Conservation (phyloP, 2,888 invertebrate species). For the Nemotelus pantherinus region DNA sequence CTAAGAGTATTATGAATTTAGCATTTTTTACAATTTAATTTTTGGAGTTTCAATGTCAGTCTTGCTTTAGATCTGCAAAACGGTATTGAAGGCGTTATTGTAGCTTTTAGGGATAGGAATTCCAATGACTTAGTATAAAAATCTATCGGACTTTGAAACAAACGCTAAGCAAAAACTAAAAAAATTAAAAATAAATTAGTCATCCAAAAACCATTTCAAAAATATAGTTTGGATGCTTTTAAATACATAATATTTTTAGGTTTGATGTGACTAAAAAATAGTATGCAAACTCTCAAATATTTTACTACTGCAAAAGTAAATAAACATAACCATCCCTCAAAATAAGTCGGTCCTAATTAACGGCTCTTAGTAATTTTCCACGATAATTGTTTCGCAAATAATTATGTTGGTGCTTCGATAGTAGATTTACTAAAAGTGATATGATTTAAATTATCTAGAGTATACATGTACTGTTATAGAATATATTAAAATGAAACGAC, state of each 20-base stretch:
- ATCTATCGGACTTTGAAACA: too few relatives aligned
- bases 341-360: background rate
- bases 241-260: background rate
- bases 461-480: background rate
- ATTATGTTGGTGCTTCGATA: slow-evolving; percentile 31
- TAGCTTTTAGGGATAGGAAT: too few relatives aligned
- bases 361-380: background rate
- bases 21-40: too few relatives aligned
- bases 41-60: too few relatives aligned
- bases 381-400: background rate
- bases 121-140: too few relatives aligned
- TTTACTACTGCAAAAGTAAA: background rate
- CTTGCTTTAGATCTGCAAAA: too few relatives aligned
- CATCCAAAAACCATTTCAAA: background rate
- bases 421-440: slow-evolving; percentile 30
- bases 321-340: background rate
- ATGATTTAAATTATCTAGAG: background rate
- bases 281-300: too few relatives aligned
- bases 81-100: too few relatives aligned
- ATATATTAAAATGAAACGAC: background rate
- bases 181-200: too few relatives aligned
- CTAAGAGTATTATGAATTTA: too few relatives aligned
- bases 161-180: too few relatives aligned
- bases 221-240: background rate
- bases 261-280: too few relatives aligned